Percentiles rank a stretch among this genome's conserved stretches.
phyloP scores from a whole-genome alignment of 92 coral and sea anemone species.

The Pocillopora grandis region DNA sequence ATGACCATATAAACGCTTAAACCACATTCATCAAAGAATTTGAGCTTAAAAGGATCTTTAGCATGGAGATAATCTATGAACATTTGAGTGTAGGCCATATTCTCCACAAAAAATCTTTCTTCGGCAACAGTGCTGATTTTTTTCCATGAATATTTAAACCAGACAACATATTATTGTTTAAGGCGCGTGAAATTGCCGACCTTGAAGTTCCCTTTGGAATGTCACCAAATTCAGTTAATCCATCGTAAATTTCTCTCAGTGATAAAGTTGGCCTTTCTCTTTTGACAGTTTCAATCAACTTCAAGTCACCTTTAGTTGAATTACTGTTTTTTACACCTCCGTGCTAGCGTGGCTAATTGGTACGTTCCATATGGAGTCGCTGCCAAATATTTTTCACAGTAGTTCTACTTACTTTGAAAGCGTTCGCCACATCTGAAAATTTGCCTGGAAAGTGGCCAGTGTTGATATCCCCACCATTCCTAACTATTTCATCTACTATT shows the following conservation, averaged over 20 bases:
- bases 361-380: constrained; percentile 6
- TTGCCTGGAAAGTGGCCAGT: constrained; percentile 35
- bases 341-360: constrained; percentile 16
- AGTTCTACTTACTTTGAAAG: constrained; percentile 18
- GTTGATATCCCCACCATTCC: constrained; percentile 26
- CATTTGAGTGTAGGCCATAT: constrained; percentile 64
- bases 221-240: constrained; percentile 34
- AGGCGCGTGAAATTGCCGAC: constrained; percentile 24
- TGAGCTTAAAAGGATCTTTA: constrained; percentile 47
- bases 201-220: constrained; percentile 43
- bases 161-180: constrained; percentile 24
- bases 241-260: constrained; percentile 42
- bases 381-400: constrained; percentile 21
- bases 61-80: constrained; percentile 38
- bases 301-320: constrained; percentile 55
- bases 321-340: constrained; percentile 41
- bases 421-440: constrained; percentile 28
- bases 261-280: constrained; percentile 25
- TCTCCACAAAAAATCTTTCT: constrained; percentile 49
- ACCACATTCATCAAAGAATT: constrained; percentile 58
- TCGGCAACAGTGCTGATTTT: constrained; percentile 35
- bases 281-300: constrained; percentile 36
- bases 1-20: constrained; percentile 54
- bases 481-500: constrained; percentile 29
- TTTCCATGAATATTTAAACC: constrained; percentile 40